phyloP scores from a whole-genome alignment of 92 coral and sea anemone species.

The Bergia puertoricense region DNA sequence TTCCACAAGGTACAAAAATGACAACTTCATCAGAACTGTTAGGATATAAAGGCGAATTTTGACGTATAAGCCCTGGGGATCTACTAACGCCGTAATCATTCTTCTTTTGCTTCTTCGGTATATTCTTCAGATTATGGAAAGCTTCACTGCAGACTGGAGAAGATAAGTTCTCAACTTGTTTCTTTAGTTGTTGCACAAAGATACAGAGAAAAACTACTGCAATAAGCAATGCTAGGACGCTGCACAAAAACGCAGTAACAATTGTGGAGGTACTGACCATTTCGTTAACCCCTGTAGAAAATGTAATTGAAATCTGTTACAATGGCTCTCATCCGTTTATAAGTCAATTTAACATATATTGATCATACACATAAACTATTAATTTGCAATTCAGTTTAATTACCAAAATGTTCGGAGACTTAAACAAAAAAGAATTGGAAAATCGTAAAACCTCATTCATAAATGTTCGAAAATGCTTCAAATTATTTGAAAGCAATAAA shows the following conservation, averaged over 20 bases:
- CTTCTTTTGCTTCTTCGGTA: background rate
- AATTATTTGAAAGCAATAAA: no score
- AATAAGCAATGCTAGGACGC: background rate
- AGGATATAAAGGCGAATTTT: background rate
- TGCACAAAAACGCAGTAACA: background rate
- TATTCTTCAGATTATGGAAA: background rate
- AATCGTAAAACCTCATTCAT: no score
- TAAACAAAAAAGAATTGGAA: no score
- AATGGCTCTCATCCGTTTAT: no score
- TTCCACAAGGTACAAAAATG: conserved; percentile 8
- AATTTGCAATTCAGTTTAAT: no score
- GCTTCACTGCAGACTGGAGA: conserved; percentile 5
- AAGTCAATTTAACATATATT: no score
- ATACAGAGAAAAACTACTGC: conserved; percentile 12
- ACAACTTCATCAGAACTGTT: background rate
- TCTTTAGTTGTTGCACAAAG: background rate
- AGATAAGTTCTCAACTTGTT: background rate
- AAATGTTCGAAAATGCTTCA: no score
- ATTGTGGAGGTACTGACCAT: background rate
- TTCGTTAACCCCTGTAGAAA: background rate
- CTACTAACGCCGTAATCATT: background rate
- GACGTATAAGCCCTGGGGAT: background rate
- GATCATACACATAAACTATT: no score
- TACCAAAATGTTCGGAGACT: no score
- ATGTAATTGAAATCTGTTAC: background rate